These are phyloP conservation scores for Chelmon rostratus DNA, from an alignment of 2,797 vertebrate species.

Conservation along the genomic window DNA sequence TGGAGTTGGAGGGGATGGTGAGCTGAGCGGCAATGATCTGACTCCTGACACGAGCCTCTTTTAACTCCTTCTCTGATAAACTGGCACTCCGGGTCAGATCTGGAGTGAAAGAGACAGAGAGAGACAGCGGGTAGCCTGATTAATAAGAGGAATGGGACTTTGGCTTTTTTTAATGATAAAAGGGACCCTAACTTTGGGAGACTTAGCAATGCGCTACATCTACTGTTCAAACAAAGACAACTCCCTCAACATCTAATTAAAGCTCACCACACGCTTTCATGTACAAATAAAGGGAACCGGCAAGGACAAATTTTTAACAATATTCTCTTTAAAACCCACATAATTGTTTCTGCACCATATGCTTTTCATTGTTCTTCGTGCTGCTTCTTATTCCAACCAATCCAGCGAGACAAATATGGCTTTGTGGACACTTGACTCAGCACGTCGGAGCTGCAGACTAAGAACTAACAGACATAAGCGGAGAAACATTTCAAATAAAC, in stretches of 20 bases:
- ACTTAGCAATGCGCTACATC: slow-evolving; percentile 24
- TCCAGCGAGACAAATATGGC: slow-evolving; percentile 33
- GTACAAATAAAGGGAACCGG: slow-evolving; percentile 54
- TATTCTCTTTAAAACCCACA: slow-evolving; percentile 77
- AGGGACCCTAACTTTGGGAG: neutral
- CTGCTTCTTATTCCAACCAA: slow-evolving; percentile 58
- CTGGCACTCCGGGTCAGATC: slow-evolving; percentile 92
- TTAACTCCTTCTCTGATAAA: slow-evolving; percentile 94
- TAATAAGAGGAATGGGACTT: slow-evolving; percentile 25
- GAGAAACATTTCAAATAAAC: slow-evolving; percentile 60
- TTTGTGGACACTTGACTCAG: slow-evolving; percentile 67
- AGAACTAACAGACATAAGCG: slow-evolving; percentile 48
- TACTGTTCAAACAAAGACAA: slow-evolving; percentile 51
- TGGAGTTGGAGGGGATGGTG: slow-evolving; percentile 90
- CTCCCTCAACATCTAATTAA: slow-evolving; percentile 58
- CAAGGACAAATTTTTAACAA: slow-evolving; percentile 70
- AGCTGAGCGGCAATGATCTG: slow-evolving; percentile 95
- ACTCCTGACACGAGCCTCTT: slow-evolving; percentile 92
- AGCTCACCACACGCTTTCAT: slow-evolving; percentile 65
- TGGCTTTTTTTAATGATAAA: slow-evolving; percentile 9
- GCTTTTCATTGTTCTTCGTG: slow-evolving; percentile 69
- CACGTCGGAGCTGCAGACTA: slow-evolving; percentile 50
- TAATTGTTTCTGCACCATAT: slow-evolving; percentile 73
- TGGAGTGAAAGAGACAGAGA: slow-evolving; percentile 67
- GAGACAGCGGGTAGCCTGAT: slow-evolving; percentile 31